Evolutionary conservation across 2,797 vertebrate species (phyloP), one percentile per base, ranked within the genome.

Genomic region (Pogoniulus pusillus): DNA sequence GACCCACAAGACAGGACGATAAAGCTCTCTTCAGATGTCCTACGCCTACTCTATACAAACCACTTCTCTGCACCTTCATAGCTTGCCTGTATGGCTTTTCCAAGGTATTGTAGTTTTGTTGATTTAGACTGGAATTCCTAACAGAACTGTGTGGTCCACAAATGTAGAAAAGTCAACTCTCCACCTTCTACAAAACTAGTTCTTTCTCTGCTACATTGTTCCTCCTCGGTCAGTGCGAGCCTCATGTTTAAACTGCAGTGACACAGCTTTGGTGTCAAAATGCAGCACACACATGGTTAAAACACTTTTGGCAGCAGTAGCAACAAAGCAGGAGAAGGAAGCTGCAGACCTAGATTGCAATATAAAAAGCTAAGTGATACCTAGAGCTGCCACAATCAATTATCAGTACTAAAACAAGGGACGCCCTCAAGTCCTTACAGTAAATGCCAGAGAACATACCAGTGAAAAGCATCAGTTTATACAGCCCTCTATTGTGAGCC

Each of bases 401-500:
- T 66, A 45, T 9, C 24, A 51, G 30, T 17, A 54, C 22, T 20
- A 43, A 80, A 91, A 32, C 29, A 74, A 59, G 4, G 30, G 32
- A n/a, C 9, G 8, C 24, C 24, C 9, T 72, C 63, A 39, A 57
- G 14, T 54, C 64, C 81, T 75, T 45, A 77, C 26, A 24, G 58
- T 23, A 59, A 41, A 22, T 6, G 5, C 55, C 74, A 85, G 41
- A 69, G 39, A 26, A 66, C 53, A 13, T 7, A 27, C 0, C 22
- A n/a, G 55, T 66, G 70, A 76, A 85, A 90, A 14, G 6, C 2
- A 3, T 26, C 59, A 54, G 47, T 34, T 55, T 58, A 68, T 9
- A 58, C 0, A 3, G 55, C 6, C 7, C 1, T 1, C 23, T 64
- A 16, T 41, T 1, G 15, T 2, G 30, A 80, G 3, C 29, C 24